A percentile compares a stretch with the other conserved stretches of the same genome.
These are phyloP conservation scores for Drosophila lutescens DNA, from an alignment of 2,888 invertebrate species.

Conservation along the genomic window DNA sequence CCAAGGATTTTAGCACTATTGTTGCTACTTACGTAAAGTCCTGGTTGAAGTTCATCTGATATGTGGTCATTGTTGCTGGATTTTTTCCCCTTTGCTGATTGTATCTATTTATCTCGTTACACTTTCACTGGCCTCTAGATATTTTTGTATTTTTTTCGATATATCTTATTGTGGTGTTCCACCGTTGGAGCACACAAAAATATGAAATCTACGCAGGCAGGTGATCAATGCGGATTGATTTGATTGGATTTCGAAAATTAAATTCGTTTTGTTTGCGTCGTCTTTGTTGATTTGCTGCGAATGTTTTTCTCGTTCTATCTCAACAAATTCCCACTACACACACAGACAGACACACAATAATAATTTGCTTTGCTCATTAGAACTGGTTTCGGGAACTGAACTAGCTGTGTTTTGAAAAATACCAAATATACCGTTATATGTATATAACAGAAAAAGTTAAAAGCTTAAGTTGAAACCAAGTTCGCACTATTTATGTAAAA, in stretches of 20 bases:
- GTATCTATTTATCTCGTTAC: constrained; percentile 33
- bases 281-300: constrained; percentile 67
- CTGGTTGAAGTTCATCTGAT: constrained; percentile 80
- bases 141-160: neutral
- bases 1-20: constrained; percentile 48
- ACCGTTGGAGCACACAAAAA: constrained; percentile 29
- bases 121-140: constrained; percentile 60
- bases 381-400: constrained; percentile 11
- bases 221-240: constrained; percentile 26
- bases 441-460: neutral
- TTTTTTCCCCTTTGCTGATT: constrained; percentile 16
- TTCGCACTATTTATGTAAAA: no score
- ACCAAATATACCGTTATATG: neutral
- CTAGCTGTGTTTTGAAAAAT: neutral
- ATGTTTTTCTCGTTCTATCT: constrained; percentile 42
- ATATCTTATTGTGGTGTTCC: constrained; percentile 32
- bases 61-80: constrained; percentile 69
- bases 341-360: neutral
- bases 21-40: constrained; percentile 78
- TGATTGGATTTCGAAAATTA: constrained; percentile 26
- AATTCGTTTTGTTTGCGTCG: constrained; percentile 50
- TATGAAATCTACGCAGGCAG: constrained; percentile 32
- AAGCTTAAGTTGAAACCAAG: no score
- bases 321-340: constrained; percentile 30
- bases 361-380: neutral